phyloP scores from a whole-genome alignment of 2,797 vertebrate species.

The Melopsittacus undulatus region DNA sequence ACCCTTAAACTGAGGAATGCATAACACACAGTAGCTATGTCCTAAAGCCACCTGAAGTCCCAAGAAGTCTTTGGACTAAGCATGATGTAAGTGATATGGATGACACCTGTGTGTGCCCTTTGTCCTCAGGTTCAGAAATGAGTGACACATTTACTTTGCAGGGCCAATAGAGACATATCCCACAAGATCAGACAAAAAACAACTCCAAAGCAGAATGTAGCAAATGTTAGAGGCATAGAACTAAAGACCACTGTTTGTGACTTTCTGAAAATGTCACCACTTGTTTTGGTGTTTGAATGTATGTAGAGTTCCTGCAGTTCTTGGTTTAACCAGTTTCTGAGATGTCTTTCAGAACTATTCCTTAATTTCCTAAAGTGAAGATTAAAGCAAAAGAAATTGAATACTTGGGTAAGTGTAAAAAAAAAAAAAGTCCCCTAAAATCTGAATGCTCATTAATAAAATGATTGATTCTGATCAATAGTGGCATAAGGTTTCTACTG shows the following conservation, averaged over 20 bases:
- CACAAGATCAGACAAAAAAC: neutral
- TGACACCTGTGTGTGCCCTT: neutral
- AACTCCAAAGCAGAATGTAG: neutral
- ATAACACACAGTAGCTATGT: neutral
- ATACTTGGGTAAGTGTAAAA: neutral
- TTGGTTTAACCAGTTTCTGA: neutral
- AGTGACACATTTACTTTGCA: neutral
- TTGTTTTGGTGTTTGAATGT: neutral
- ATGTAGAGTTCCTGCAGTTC: neutral
- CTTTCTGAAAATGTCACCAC: neutral
- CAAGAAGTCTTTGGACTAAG: neutral
- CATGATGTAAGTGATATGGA: rapidly evolving
- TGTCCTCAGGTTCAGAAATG: neutral
- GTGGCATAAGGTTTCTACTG: neutral
- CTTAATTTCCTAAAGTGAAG: neutral
- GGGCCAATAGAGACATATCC: neutral
- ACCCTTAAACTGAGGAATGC: neutral
- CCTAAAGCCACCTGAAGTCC: neutral
- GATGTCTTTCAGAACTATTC: neutral
- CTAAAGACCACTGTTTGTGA: neutral
- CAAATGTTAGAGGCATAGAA: neutral
- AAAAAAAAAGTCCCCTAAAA: neutral
- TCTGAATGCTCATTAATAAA: neutral
- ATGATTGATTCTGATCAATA: neutral
- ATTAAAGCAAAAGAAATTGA: neutral